Conservation (phyloP, 1,140 invertebrate species). For the Steinernema khuongi region DNA sequence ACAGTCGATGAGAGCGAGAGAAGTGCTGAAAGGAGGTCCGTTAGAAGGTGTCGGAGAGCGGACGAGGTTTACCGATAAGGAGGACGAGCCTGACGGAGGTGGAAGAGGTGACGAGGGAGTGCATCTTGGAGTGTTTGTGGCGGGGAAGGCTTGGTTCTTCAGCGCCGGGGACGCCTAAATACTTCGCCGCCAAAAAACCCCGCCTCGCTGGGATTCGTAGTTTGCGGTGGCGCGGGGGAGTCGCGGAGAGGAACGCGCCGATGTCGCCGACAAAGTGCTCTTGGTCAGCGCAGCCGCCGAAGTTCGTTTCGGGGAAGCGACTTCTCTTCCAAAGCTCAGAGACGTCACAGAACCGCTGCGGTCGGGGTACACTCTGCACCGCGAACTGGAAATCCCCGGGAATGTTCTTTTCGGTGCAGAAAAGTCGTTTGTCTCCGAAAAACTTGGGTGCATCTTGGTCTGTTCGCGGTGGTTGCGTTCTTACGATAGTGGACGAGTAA, state of each 20-base stretch:
- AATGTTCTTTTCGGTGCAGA: no score
- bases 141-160: neutral
- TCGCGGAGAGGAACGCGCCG: neutral
- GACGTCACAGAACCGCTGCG: neutral
- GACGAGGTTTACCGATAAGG: neutral
- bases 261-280: neutral
- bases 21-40: neutral
- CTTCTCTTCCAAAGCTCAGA: neutral
- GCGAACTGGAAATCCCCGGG: no score
- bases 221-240: neutral
- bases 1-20: neutral
- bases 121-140: neutral
- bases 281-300: neutral
- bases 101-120: neutral
- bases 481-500: no score
- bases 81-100: neutral
- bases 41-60: neutral
- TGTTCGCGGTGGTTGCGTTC: no score
- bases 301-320: neutral
- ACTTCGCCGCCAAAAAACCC: no score
- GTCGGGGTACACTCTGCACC: no score
- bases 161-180: no score
- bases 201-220: neutral
- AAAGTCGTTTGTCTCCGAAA: no score
- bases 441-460: no score